phyloP scores from a whole-genome alignment of 2,113 vertebrate genomes.

The Circaetus gallicus region DNA sequence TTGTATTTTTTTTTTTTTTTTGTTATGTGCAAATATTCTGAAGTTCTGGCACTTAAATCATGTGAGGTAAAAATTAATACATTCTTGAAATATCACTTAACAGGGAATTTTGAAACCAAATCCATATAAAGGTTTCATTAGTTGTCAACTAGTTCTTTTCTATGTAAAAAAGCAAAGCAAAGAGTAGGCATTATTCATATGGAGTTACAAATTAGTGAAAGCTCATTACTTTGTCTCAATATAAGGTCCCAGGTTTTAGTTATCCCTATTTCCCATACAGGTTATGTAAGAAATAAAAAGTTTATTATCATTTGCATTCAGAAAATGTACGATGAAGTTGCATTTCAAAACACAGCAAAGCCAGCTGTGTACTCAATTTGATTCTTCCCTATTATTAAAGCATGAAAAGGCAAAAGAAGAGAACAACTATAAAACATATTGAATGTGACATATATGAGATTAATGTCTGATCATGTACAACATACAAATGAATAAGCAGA shows the following conservation, averaged over 20 bases:
- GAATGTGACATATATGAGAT: not conserved
- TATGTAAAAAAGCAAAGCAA: not conserved
- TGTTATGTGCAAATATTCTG: not conserved
- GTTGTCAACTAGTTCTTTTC: not conserved
- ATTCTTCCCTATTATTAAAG: not conserved
- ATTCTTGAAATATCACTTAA: not conserved
- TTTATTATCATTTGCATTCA: not conserved
- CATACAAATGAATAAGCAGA: not conserved
- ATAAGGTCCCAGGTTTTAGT: not conserved
- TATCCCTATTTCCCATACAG: not conserved
- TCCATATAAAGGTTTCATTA: not conserved
- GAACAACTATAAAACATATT: not conserved
- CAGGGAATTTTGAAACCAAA: not conserved
- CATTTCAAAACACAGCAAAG: not conserved
- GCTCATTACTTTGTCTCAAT: not conserved
- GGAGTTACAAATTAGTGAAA: not conserved
- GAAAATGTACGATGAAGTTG: not conserved
- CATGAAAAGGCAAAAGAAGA: not conserved
- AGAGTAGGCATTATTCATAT: not conserved
- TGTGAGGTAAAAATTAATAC: not conserved
- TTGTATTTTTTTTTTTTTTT: not conserved
- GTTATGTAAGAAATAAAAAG: conserved; percentile 20
- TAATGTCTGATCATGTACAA: not conserved
- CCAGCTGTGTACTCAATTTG: not conserved
- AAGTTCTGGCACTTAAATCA: not conserved